A percentile compares a stretch with the other conserved stretches of the same genome.
phyloP scores from a whole-genome alignment of 2,888 invertebrate genomes.

The Acanthosepion pharaonis region DNA sequence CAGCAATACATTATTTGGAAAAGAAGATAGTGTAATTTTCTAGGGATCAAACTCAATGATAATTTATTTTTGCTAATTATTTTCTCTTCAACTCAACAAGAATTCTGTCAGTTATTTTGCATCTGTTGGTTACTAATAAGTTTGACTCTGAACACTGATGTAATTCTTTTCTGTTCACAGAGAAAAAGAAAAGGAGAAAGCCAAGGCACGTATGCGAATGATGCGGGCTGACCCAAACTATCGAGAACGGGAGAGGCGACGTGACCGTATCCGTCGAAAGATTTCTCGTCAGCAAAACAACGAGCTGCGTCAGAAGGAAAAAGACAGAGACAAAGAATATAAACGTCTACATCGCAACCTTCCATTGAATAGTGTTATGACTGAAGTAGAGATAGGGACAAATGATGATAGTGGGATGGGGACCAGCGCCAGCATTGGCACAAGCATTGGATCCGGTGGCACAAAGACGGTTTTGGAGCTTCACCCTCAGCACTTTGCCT shows the following conservation, averaged over 20 bases:
- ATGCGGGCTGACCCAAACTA: constrained; percentile 55
- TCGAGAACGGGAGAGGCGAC: constrained; percentile 54
- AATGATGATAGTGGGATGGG: constrained; percentile 23
- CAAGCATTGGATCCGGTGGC: constrained; percentile 42
- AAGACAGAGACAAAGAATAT: constrained; percentile 54
- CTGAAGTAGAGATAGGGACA: constrained; percentile 40
- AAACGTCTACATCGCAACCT: constrained; percentile 43
- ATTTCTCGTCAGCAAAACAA: constrained; percentile 52
- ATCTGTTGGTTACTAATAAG: background rate
- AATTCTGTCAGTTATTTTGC: too few species aligned
- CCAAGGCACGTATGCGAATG: constrained; percentile 54
- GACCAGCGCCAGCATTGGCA: constrained; percentile 16
- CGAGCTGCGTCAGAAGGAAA: constrained; percentile 50
- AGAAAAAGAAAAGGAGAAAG: constrained; percentile 55
- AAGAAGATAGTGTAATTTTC: too few species aligned
- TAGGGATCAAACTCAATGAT: too few species aligned
- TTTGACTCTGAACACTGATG: background rate
- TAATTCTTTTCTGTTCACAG: constrained; percentile 49
- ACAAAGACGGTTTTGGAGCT: constrained; percentile 38
- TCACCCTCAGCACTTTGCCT: constrained; percentile 43
- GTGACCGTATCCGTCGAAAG: constrained; percentile 54
- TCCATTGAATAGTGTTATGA: constrained; percentile 42
- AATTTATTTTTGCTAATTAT: too few species aligned
- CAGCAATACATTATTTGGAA: too few species aligned
- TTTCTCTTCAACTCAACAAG: too few species aligned